Evolutionary conservation across 2,888 invertebrate species (phyloP), one percentile per base, ranked within the genome.

Genomic region (Xestoiulus laeticollis): DNA sequence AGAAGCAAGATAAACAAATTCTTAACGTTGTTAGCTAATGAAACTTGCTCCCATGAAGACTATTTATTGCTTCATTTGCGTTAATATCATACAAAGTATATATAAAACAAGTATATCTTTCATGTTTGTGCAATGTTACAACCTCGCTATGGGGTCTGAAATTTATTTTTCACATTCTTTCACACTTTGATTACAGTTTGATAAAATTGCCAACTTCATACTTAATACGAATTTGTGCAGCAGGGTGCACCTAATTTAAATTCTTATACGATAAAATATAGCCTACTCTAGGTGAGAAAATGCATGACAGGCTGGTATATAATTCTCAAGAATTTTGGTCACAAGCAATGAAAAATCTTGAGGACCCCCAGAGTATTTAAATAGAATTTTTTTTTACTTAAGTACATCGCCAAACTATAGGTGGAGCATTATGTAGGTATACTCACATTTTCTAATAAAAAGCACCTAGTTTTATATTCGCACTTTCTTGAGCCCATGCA

Each of bases 21-120:
- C 30, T 78, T 78, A 26, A 26, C 22, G 26, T 30, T 78, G 26
- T 30, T 30, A 26, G 78, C 78, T 26, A 78, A 78, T 78, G 78
- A 78, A 78, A 78, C 30, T 78, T 30, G 26, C 30, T 22, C 14
- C 26, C 14, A 3, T 30, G 78, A 78, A 78, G 30, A 14, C 78
- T 30, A 78, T 78, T 78, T 78, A 78, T 78, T 14, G 78, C 78
- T 78, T 30, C 78, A 78, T 78, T 30, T 78, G 14, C 78, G 12
- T 26, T 78, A 78, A 78, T 22, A 30, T 26, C 78, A 12, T 4
- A 14, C 5, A 68, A 68, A 78, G 30, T 78, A 30, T 78, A 30
- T 16, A n/a, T n/a, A n/a, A 30, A 78, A 78, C 30, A 78, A 3
- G 48, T 22, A 78, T 78, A 78, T 78, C 30, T 30, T n/a, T 12